Base-by-base conservation (phyloP, 2,888 invertebrate genomes). In the Leucophenga montana region DNA sequence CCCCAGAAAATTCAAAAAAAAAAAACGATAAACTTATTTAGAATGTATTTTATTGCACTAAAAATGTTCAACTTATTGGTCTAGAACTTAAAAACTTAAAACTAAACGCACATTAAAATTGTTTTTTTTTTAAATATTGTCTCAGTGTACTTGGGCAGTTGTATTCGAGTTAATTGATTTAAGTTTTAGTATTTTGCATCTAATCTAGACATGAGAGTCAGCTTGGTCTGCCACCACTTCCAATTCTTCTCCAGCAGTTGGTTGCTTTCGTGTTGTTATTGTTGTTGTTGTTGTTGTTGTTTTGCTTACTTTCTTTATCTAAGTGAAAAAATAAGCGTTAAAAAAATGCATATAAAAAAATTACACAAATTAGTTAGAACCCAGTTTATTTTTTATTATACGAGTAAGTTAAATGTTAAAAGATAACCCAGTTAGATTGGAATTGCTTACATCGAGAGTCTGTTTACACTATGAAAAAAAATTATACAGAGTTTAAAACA, bases 91-190 rank as follows among this genome's bases (percentile, higher is more conserved):
- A 33, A 56, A 61, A 39, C 61, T 61, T 61, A 61, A 33, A 44
- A 39, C 16, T 61, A 61, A 61, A 39, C 39, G 61, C 61, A 61
- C 39, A 61, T 18, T 9, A 16, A 27, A 61, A 57, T 27, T 31
- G 31, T 57, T 31, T 9, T 18, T 18, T 14, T 9, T 5, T 5
- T 5, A 39, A 39, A 39, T 13, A 11, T 39, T 59, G 31, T 61
- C 39, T 61, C 61, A 61, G 61, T 61, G 61, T 61, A 61, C 44
- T 61, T 39, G 27, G 61, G 61, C 61, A 61, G 61, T 61, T 61
- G 39, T 18, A 54, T 14, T 39, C 39, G 39, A 39, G 39, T 39
- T 11, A 11, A 11, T 39, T 11, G 9, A 8, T 39, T 39, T 39
- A 39, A 53, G 18, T 54, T 54, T 54, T 54, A 54, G 11, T 54